Conservation (phyloP, 1,140 invertebrate genomes). For the Halyomorpha halys region DNA sequence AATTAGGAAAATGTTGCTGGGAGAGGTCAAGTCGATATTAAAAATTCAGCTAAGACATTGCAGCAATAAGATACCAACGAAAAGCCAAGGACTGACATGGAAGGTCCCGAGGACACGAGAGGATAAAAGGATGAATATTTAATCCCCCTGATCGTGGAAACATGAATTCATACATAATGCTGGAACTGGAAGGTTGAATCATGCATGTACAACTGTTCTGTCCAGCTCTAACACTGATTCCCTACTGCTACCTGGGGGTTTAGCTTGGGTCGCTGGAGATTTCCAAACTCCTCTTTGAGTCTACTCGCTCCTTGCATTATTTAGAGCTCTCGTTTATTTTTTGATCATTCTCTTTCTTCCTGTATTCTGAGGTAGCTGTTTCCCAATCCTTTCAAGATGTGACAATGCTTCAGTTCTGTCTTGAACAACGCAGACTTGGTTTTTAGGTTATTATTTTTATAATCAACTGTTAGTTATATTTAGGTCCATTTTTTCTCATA, state of each 20-base stretch:
- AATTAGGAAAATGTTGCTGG: not conserved
- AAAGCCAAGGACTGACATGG: not conserved
- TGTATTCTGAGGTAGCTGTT: no score
- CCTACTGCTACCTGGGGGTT: not conserved
- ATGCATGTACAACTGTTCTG: slow-evolving; percentile 1
- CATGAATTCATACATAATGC: slow-evolving; percentile 12
- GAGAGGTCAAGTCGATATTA: not conserved
- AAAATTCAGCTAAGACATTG: not conserved
- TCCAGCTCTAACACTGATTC: not conserved
- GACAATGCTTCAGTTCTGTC: no score
- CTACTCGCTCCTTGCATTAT: no score
- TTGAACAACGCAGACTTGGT: no score
- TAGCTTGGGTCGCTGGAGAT: no score
- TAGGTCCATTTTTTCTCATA: no score
- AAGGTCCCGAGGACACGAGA: not conserved
- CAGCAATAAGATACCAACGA: not conserved
- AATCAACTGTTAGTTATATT: no score
- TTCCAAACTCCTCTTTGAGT: no score
- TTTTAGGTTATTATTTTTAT: no score
- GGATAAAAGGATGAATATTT: not conserved
- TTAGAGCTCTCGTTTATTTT: no score
- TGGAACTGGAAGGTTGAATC: not conserved
- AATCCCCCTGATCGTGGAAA: slow-evolving; percentile 5
- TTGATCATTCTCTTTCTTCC: no score
- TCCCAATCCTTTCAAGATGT: no score